phyloP scores from a whole-genome alignment of 2,888 invertebrate genomes.

The Hyposoter didymator region DNA sequence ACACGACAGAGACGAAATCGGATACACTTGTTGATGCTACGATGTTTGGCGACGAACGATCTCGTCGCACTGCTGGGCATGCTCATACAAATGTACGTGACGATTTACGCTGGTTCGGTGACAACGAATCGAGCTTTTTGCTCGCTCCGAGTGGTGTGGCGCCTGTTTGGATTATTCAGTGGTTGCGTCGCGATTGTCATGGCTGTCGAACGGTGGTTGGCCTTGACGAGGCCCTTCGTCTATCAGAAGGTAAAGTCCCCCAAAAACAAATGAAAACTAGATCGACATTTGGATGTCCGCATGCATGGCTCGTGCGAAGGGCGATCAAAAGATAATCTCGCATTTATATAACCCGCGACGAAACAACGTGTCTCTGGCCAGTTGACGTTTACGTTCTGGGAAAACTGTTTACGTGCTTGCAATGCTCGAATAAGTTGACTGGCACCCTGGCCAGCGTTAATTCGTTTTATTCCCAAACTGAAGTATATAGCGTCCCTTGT shows the following conservation, averaged over 20 bases:
- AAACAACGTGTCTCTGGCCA: neutral
- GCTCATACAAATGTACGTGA: slow-evolving; percentile 88
- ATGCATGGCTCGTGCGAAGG: neutral
- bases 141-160: slow-evolving; percentile 89
- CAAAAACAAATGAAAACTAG: neutral
- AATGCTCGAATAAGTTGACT: neutral
- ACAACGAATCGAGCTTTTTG: slow-evolving; percentile 86
- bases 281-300: neutral
- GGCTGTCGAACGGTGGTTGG: slow-evolving; percentile 95
- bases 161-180: slow-evolving; percentile 94
- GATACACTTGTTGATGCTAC: slow-evolving; percentile 92
- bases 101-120: slow-evolving; percentile 84
- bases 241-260: slow-evolving; percentile 91
- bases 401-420: neutral
- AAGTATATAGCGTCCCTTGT: neutral
- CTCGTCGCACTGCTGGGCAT: slow-evolving; percentile 92
- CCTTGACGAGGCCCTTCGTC: slow-evolving; percentile 93
- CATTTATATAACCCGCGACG: slow-evolving; percentile 12
- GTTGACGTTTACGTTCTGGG: neutral
- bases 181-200: slow-evolving; percentile 95
- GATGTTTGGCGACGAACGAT: slow-evolving; percentile 92
- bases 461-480: neutral
- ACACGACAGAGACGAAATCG: slow-evolving; percentile 88
- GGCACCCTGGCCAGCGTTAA: neutral
- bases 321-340: neutral